Conservation (phyloP, 2,113 vertebrate genomes). For the Cromileptes altivelis region DNA sequence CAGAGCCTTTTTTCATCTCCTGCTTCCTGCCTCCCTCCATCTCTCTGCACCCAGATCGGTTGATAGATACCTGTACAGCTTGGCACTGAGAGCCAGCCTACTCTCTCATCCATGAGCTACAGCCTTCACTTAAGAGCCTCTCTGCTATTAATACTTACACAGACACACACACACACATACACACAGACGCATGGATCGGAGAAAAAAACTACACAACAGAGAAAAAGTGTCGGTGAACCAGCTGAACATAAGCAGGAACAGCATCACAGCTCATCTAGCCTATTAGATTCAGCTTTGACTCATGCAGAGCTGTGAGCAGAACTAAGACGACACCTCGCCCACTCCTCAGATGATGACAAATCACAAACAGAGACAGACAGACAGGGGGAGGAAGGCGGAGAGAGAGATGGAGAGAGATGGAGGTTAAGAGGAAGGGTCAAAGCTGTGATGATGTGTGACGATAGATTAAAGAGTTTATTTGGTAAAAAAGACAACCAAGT, state of each 20-base stretch:
- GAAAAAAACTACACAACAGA: constrained; percentile 22
- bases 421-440: constrained; percentile 4
- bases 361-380: constrained; percentile 24
- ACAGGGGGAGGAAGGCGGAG: constrained; percentile 3
- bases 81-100: constrained; percentile 51
- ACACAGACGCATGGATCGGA: neutral
- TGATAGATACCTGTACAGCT: constrained; percentile 64
- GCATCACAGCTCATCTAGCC: constrained; percentile 45
- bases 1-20: constrained; percentile 68
- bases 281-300: constrained; percentile 56
- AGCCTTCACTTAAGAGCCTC: constrained; percentile 56
- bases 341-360: constrained; percentile 70
- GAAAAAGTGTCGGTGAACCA: constrained; percentile 25
- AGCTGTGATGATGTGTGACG: neutral
- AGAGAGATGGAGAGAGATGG: constrained; percentile 11
- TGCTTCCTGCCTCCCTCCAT: constrained; percentile 63
- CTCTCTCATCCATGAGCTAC: constrained; percentile 67
- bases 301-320: constrained; percentile 49
- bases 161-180: neutral
- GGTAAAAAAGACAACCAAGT: neutral
- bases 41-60: constrained; percentile 59
- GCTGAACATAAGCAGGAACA: constrained; percentile 34
- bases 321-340: constrained; percentile 61
- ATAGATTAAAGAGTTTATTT: neutral
- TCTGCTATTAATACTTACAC: constrained; percentile 52